phyloP scores from a whole-genome alignment of 2,797 vertebrate species.

The Tenualosa ilisha region DNA sequence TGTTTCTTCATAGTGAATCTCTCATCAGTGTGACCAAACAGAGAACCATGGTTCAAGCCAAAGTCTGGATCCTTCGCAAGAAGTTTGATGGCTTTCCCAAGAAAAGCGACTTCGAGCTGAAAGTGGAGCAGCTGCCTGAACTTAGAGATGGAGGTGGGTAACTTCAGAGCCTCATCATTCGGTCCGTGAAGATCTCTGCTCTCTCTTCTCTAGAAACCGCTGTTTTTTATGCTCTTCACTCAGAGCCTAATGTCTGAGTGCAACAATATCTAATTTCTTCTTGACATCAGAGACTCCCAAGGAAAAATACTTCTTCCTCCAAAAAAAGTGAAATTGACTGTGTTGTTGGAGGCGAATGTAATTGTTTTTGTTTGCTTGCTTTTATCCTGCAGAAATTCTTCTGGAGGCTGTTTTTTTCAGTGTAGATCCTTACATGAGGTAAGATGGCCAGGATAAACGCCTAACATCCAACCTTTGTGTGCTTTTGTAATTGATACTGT shows the following conservation, averaged over 20 bases:
- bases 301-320: too few relatives aligned
- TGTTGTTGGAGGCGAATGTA: too few relatives aligned
- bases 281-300: too few relatives aligned
- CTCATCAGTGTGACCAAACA: neutral
- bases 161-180: too few relatives aligned
- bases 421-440: conserved; percentile 94
- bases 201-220: too few relatives aligned
- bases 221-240: too few relatives aligned
- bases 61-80: conserved; percentile 80
- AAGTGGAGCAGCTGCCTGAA: conserved; percentile 75
- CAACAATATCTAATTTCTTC: too few relatives aligned
- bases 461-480: too few relatives aligned
- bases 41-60: conserved; percentile 78
- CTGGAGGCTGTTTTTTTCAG: conserved; percentile 87
- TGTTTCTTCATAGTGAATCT: neutral
- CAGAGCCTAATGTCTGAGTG: too few relatives aligned
- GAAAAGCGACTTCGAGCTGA: conserved; percentile 80
- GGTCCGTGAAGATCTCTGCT: too few relatives aligned
- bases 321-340: too few relatives aligned
- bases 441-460: conserved; percentile 31
- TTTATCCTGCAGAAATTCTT: conserved; percentile 77
- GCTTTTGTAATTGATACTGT: too few relatives aligned
- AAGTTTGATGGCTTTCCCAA: conserved; percentile 85
- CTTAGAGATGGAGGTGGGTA: conserved; percentile 82
- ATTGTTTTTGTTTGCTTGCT: neutral